These are phyloP conservation scores for Cinclus mexicanus DNA, from an alignment of 2,113 vertebrate species.

Conservation along the genomic window DNA sequence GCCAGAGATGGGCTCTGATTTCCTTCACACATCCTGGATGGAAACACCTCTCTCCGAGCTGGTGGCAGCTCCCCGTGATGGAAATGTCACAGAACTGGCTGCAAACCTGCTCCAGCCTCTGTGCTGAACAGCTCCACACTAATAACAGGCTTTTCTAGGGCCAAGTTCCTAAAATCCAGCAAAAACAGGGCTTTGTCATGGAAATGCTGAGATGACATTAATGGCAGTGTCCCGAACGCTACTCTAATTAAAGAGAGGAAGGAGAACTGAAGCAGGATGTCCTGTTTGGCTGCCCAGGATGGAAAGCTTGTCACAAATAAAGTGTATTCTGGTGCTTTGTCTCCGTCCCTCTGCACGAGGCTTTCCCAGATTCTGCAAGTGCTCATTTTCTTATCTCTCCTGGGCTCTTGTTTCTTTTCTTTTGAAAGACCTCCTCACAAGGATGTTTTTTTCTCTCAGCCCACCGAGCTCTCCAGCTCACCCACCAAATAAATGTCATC, in stretches of 20 bases:
- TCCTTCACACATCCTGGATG: accelerated
- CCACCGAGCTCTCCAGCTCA: not conserved
- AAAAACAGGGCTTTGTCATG: conserved; percentile 45
- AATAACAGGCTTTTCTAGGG: not conserved
- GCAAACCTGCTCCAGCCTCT: not conserved
- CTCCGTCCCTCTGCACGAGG: not conserved
- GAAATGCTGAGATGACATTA: conserved; percentile 67
- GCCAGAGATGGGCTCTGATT: not conserved
- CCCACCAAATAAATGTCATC: not conserved
- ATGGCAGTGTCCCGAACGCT: conserved; percentile 34
- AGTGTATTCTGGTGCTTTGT: conserved; percentile 47
- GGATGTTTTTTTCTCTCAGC: not conserved
- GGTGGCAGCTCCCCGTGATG: not conserved
- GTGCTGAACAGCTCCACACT: not conserved
- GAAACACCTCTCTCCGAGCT: not conserved
- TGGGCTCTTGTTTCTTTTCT: conserved; percentile 23
- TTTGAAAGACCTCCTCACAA: not conserved
- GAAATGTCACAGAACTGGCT: not conserved
- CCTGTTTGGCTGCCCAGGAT: conserved; percentile 77
- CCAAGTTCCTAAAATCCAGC: conserved; percentile 8
- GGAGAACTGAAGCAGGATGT: conserved; percentile 78
- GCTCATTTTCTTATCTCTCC: conserved; percentile 44
- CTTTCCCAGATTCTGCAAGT: conserved; percentile 36
- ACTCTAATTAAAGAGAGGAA: conserved; percentile 67
- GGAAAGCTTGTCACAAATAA: conserved; percentile 74